phyloP scores from a whole-genome alignment of 2,113 vertebrate species.

The Addax nasomaculatus region DNA sequence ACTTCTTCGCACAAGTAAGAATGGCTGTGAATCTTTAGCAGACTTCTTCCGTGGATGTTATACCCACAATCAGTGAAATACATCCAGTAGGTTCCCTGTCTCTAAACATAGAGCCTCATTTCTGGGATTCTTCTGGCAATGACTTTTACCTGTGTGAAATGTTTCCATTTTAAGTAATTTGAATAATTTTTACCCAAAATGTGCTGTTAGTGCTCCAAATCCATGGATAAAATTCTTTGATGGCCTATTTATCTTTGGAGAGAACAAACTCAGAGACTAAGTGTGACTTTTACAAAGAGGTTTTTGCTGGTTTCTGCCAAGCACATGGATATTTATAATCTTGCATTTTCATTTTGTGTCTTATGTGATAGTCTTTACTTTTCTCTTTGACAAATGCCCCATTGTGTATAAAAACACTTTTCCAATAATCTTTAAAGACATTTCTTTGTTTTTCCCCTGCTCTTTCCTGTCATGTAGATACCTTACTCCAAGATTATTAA shows the following conservation, averaged over 20 bases:
- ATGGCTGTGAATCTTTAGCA: neutral
- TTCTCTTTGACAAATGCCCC: neutral
- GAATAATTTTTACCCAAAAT: constrained; percentile 36
- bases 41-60: neutral
- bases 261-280: neutral
- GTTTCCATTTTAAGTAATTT: constrained; percentile 25
- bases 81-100: neutral
- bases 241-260: neutral
- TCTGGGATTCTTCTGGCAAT: constrained; percentile 6
- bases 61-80: neutral
- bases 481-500: neutral
- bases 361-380: neutral
- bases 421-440: neutral
- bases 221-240: neutral
- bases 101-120: constrained; percentile 23
- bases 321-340: neutral
- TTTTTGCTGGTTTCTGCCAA: neutral
- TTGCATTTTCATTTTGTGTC: neutral
- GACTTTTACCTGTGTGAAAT: neutral
- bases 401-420: neutral
- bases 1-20: neutral
- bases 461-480: neutral
- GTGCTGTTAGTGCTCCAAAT: neutral
- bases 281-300: neutral
- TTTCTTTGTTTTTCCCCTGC: neutral